These are phyloP conservation scores for Agriopis aurantiaria DNA, from an alignment of 2,888 invertebrate species.

Conservation along the genomic window DNA sequence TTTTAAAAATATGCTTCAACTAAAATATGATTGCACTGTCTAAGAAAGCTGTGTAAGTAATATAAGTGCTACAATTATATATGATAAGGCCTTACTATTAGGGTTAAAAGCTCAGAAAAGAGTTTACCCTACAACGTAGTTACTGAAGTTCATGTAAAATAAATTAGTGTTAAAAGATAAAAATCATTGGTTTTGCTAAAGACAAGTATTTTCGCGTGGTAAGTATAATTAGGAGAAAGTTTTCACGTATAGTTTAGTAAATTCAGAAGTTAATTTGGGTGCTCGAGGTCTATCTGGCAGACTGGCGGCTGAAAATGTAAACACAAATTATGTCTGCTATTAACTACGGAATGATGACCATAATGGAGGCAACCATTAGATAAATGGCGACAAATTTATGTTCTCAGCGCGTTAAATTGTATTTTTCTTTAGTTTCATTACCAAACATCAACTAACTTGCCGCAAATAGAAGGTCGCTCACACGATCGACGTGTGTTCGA, in stretches of 20 bases:
- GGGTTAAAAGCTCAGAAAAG: not conserved
- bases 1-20: too few species aligned
- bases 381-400: slow-evolving; percentile 22
- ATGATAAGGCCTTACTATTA: not conserved
- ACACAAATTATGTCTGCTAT: slow-evolving; percentile 38
- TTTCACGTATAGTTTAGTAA: not conserved
- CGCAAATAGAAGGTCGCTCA: slow-evolving; percentile 10
- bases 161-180: not conserved
- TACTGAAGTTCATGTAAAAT: not conserved
- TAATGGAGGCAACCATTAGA: slow-evolving; percentile 40
- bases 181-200: not conserved
- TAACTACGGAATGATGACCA: slow-evolving; percentile 37
- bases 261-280: slow-evolving; percentile 22
- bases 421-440: slow-evolving; percentile 15
- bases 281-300: slow-evolving; percentile 9
- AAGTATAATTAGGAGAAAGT: not conserved
- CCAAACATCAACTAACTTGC: slow-evolving; percentile 10
- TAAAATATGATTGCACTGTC: too few species aligned
- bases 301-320: slow-evolving; percentile 41
- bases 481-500: slow-evolving; percentile 13
- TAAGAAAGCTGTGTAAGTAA: too few species aligned
- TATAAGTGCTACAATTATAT: not conserved
- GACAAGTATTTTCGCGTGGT: not conserved
- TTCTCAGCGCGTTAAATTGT: slow-evolving; percentile 16
- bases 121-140: not conserved